These are phyloP conservation scores for Platalea minor DNA, from an alignment of 2,797 vertebrate species.

Conservation along the genomic window DNA sequence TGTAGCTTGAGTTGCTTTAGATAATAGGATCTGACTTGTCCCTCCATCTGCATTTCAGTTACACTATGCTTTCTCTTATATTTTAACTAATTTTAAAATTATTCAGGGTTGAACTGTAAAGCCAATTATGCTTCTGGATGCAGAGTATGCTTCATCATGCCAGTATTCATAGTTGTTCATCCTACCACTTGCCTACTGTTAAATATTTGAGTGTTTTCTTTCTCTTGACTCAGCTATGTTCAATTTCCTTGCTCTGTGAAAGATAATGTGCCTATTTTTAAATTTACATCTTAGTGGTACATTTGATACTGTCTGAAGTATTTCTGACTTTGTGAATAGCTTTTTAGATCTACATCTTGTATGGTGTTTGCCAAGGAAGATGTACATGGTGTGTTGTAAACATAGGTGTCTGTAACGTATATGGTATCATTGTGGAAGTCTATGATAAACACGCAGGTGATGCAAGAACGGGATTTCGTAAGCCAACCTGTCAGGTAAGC, in stretches of 20 bases:
- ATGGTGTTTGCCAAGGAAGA: background rate
- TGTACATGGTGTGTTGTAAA: background rate
- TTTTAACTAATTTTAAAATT: background rate
- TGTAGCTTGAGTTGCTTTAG: background rate
- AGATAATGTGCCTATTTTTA: background rate
- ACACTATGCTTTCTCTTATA: background rate
- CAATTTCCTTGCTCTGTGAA: background rate
- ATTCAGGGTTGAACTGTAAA: background rate
- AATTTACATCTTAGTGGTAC: background rate
- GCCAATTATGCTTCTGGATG: background rate
- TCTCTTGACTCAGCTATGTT: background rate
- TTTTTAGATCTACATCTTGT: background rate
- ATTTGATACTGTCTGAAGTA: background rate
- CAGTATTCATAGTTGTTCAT: background rate
- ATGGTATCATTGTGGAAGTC: background rate
- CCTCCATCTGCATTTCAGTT: background rate
- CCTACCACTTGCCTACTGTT: background rate
- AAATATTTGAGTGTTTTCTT: background rate
- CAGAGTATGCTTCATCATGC: background rate
- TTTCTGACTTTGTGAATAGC: background rate
- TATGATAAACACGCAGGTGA: background rate
- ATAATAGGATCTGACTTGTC: background rate
- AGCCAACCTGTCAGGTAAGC: background rate
- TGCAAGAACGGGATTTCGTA: background rate
- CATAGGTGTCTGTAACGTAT: background rate